Conservation (phyloP, 2,113 vertebrate species). For the Atherinomorus stipes region DNA sequence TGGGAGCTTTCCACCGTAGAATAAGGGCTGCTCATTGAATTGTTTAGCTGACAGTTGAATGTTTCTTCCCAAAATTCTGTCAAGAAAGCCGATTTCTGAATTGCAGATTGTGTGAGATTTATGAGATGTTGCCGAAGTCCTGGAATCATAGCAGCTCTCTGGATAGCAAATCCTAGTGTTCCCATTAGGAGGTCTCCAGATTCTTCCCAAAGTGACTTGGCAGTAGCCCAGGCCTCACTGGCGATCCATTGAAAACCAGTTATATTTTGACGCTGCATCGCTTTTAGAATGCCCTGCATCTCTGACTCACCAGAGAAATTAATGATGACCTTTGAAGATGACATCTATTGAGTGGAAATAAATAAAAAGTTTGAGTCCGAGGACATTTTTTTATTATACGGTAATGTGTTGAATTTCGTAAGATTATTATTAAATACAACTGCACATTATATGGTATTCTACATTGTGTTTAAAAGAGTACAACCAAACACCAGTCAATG, state of each 20-base stretch:
- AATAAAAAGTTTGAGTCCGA: neutral
- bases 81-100: constrained; percentile 59
- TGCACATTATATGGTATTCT: neutral
- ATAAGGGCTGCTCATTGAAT: constrained; percentile 66
- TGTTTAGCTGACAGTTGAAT: constrained; percentile 74
- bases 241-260: constrained; percentile 79
- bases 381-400: neutral
- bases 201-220: constrained; percentile 70
- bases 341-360: constrained; percentile 27
- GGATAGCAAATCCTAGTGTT: constrained; percentile 80
- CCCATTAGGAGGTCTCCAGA: constrained; percentile 71
- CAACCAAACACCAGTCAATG: no score
- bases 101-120: constrained; percentile 29
- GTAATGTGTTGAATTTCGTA: neutral
- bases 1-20: constrained; percentile 19
- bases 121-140: constrained; percentile 67
- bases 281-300: constrained; percentile 72
- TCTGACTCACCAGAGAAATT: constrained; percentile 78
- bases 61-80: constrained; percentile 81
- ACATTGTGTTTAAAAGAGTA: neutral
- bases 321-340: constrained; percentile 76
- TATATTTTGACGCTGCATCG: constrained; percentile 67
- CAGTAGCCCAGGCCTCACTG: constrained; percentile 81
- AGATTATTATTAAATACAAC: neutral
- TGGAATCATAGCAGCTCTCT: constrained; percentile 71